A percentile compares a stretch with the other conserved stretches of the same genome.
Evolutionary conservation across 2,797 vertebrate species (phyloP).

Genomic region (Phalanger gymnotis): DNA sequence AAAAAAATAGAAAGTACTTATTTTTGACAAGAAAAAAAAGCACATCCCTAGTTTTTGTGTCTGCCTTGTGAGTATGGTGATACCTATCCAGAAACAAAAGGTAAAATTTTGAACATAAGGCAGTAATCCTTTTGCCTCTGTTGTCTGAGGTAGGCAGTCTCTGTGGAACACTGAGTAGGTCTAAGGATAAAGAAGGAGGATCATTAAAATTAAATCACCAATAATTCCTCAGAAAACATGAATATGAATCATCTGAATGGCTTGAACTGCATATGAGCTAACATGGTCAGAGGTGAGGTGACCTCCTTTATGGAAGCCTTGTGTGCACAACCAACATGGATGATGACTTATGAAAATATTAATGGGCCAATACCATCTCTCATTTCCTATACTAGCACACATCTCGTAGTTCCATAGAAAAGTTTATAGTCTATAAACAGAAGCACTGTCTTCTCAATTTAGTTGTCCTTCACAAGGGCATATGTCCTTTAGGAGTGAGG

Average conservation of each 20-base stretch:
- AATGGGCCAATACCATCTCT: not conserved
- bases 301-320: not conserved
- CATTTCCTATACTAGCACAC: not conserved
- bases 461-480: slow-evolving; percentile 15
- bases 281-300: not conserved
- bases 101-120: not conserved
- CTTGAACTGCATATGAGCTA: slow-evolving; percentile 7
- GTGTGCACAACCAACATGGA: not conserved
- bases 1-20: not conserved
- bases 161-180: not conserved
- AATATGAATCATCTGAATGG: not conserved
- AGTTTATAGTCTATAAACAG: not conserved
- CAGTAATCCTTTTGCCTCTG: not conserved
- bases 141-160: not conserved
- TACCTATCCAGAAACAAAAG: not conserved
- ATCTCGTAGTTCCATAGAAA: slow-evolving; percentile 1
- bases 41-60: not conserved
- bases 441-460: not conserved
- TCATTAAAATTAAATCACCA: slow-evolving; percentile 2
- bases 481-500: slow-evolving; percentile 1
- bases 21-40: not conserved
- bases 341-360: slow-evolving; percentile 3
- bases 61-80: not conserved
- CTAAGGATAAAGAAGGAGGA: not conserved
- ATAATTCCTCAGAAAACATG: not conserved